These are phyloP conservation scores for Pungitius pungitius DNA, from an alignment of 2,113 vertebrate genomes.

Conservation along the genomic window DNA sequence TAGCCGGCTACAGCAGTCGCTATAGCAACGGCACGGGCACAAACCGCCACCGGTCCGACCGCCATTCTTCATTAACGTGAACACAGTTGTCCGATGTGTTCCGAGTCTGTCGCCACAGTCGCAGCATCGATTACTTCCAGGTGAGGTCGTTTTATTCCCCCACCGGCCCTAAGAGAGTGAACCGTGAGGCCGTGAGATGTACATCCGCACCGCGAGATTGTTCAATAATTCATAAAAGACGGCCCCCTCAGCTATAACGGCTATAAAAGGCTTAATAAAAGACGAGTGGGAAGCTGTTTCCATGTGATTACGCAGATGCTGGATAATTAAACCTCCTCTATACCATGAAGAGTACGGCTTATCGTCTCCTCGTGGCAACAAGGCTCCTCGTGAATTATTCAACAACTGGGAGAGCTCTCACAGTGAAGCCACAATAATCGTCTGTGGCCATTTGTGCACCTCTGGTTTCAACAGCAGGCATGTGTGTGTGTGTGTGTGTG, in stretches of 20 bases:
- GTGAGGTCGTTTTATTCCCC: constrained; percentile 54
- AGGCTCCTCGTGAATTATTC: constrained; percentile 71
- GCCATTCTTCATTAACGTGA: neutral
- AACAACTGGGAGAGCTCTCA: constrained; percentile 53
- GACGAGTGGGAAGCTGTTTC: constrained; percentile 70
- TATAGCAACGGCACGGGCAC: neutral
- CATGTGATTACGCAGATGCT: constrained; percentile 72
- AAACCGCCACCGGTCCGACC: neutral
- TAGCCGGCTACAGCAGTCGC: too few relatives aligned
- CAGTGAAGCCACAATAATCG: constrained; percentile 12
- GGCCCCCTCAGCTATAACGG: constrained; percentile 63
- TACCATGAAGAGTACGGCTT: constrained; percentile 67
- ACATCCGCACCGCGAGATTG: constrained; percentile 53
- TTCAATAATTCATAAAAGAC: constrained; percentile 73
- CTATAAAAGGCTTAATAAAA: constrained; percentile 74
- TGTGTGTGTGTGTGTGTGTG: neutral
- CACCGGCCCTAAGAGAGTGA: constrained; percentile 40
- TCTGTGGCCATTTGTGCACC: constrained; percentile 36
- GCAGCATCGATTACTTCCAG: constrained; percentile 38
- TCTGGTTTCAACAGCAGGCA: constrained; percentile 1
- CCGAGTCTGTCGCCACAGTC: neutral
- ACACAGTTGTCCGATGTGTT: neutral
- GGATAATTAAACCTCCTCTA: constrained; percentile 75
- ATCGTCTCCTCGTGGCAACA: constrained; percentile 69
- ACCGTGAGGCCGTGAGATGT: constrained; percentile 42